Base-by-base conservation (phyloP, 2,888 invertebrate species). In the Amphipyra berbera region DNA sequence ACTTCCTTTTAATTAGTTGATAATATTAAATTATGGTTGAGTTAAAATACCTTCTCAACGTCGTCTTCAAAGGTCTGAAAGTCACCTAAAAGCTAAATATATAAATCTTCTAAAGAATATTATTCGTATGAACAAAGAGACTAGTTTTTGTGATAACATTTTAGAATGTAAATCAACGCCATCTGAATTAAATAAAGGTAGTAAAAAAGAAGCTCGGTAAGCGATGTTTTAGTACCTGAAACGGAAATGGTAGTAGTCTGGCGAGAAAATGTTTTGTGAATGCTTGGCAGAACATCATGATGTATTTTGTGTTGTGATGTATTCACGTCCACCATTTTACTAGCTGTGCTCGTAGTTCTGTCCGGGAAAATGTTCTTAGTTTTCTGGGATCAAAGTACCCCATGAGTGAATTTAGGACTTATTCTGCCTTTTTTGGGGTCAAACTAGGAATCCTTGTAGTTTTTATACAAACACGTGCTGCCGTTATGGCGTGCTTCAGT, bases 211-310 rank as follows among this genome's bases (percentile, higher is more conserved):
- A 44, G 37, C 46, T 38, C 37, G 38, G 56, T 71, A 48, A 71
- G 42, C 50, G 37, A 41, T 65, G 50, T 65, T 72, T 52, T 41
- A 52, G 67, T 56, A 52, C 42, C 41, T 50, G 50, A 38, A 44
- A 35, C 37, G 30, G 64, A 53, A 49, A 52, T n/a, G 14, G 47
- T 48, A 21, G 6, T 6, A 57, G 47, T 38, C 54, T 49, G 42
- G 38, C 30, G 30, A 21, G 48, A 72, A 41, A 58, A 65, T 41
- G 13, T 33, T 33, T 42, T 42, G 52, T 14, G 33, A 52, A 40
- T 50, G 33, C 44, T 50, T 38, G 40, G 37, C 38, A 12, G n/a
- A 30, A 14, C 47, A 33, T 41, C 8, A 13, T 67, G 48, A 70
- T 55, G 37, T 70, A 67, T 53, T 40, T 69, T 27, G 41, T 48